Conservation (phyloP, 2,888 invertebrate genomes). For the Ctenicera cuprea region DNA sequence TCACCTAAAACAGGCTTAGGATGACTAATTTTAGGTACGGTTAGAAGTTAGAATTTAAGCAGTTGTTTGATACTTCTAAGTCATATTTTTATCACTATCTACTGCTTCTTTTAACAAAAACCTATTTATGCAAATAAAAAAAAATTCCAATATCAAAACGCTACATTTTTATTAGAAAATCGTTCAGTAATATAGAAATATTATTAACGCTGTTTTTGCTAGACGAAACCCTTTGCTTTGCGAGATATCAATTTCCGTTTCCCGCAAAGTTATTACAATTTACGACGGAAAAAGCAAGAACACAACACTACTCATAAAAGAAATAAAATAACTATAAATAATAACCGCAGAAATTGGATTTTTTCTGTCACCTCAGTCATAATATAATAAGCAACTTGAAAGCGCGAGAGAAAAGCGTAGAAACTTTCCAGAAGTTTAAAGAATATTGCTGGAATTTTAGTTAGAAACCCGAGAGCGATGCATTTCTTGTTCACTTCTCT, state of each 20-base stretch:
- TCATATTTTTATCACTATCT: too few relatives aligned
- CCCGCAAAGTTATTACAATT: conserved; percentile 2
- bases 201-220: conserved; percentile 4
- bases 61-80: too few relatives aligned
- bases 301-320: conserved; percentile 16
- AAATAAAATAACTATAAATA: conserved; percentile 27
- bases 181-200: background rate
- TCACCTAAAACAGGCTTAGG: background rate
- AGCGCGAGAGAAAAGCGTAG: background rate
- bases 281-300: background rate
- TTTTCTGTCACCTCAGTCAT: conserved; percentile 7
- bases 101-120: too few relatives aligned
- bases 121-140: too few relatives aligned
- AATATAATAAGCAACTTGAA: conserved; percentile 2
- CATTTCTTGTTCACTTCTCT: background rate
- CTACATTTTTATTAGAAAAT: background rate
- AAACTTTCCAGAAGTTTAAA: conserved; percentile 18
- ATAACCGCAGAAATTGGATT: conserved; percentile 17
- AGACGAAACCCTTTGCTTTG: background rate
- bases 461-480: background rate
- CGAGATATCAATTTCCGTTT: background rate
- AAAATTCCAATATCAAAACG: too few relatives aligned
- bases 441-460: background rate
- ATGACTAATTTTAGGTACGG: too few relatives aligned
- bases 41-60: too few relatives aligned